Evolutionary conservation across 2,888 invertebrate genomes (phyloP), one percentile per base, ranked within the genome.

Genomic region (Syrphus vitripennis): DNA sequence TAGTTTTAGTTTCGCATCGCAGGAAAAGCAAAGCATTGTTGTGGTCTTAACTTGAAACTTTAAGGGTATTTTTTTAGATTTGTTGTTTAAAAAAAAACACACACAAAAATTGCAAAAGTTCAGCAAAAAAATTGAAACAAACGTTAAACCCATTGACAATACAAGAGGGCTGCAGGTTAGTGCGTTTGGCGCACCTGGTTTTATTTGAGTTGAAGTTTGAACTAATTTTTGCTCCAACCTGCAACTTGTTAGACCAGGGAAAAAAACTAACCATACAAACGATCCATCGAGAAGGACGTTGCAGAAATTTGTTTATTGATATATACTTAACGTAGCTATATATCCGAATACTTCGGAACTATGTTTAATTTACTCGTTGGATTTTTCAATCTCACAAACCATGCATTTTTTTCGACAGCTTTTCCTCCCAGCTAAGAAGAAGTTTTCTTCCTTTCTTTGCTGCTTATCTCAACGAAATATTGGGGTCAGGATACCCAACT

Each of bases 281-380:
- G 26, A 26, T 45, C 21, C 42, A 19, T n/a, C 5, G 7, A 26
- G 5, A 45, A 45, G 45, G 45, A 65, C 45, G 29, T 16, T 45
- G 19, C 29, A 19, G 45, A 45, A 45, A 65, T 63, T 65, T 65
- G 65, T 65, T 45, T 65, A 65, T 65, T 65, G 65, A 65, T 65
- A 45, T n/a, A n/a, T n/a, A n/a, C n/a, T n/a, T n/a, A n/a, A n/a
- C n/a, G n/a, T n/a, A n/a, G n/a, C n/a, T n/a, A n/a, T n/a, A n/a
- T 45, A 21, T 42, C 29, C 65, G 19, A n/a, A n/a, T 65, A 19
- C 65, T 65, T 45, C 7, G 45, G 45, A 65, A 45, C 65, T 65
- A 65, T 65, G 65, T 42, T 65, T 65, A 65, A 61, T 65, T 45
- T 45, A 65, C 65, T 65, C 65, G 16, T 12, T 29, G 42, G n/a